A percentile compares a stretch with the other conserved stretches of the same genome.
These are phyloP conservation scores for Episyrphus balteatus DNA, from an alignment of 1,140 invertebrate genomes.

Conservation along the genomic window DNA sequence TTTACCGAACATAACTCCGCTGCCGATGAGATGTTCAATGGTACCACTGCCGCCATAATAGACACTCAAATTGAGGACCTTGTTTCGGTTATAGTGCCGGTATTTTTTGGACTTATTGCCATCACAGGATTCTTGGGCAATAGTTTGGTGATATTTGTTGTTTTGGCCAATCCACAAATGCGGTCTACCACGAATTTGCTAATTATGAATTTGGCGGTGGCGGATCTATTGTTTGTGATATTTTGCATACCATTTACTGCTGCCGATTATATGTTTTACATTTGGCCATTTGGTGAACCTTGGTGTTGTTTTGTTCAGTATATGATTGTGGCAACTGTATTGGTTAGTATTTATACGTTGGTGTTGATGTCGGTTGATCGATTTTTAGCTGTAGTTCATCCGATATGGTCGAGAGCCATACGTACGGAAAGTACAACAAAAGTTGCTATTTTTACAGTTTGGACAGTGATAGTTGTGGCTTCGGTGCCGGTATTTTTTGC, in stretches of 20 bases:
- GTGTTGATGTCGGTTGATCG: slow-evolving; percentile 92
- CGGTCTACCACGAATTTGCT: slow-evolving; percentile 85
- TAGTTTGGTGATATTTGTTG: slow-evolving; percentile 70
- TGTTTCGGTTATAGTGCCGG: slow-evolving; percentile 51
- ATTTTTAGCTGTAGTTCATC: slow-evolving; percentile 89
- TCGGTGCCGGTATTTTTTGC: slow-evolving; percentile 64
- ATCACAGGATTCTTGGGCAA: slow-evolving; percentile 82
- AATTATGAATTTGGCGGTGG: slow-evolving; percentile 77
- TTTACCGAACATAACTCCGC: no score
- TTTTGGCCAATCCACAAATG: slow-evolving; percentile 78
- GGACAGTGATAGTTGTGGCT: slow-evolving; percentile 64
- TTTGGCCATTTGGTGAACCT: slow-evolving; percentile 80
- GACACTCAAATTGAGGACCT: slow-evolving; percentile 8
- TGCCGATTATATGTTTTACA: slow-evolving; percentile 62
- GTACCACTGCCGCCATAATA: no score
- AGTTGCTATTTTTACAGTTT: slow-evolving; percentile 62
- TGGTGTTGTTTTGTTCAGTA: slow-evolving; percentile 79
- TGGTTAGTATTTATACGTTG: slow-evolving; percentile 89
- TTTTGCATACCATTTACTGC: slow-evolving; percentile 94
- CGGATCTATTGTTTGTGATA: slow-evolving; percentile 86
- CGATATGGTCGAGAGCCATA: slow-evolving; percentile 67
- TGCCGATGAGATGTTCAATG: no score
- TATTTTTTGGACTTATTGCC: slow-evolving; percentile 80
- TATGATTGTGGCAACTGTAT: slow-evolving; percentile 78
- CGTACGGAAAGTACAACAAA: slow-evolving; percentile 76